phyloP scores from a whole-genome alignment of 2,888 invertebrate genomes.

The Cetonia aurata region DNA sequence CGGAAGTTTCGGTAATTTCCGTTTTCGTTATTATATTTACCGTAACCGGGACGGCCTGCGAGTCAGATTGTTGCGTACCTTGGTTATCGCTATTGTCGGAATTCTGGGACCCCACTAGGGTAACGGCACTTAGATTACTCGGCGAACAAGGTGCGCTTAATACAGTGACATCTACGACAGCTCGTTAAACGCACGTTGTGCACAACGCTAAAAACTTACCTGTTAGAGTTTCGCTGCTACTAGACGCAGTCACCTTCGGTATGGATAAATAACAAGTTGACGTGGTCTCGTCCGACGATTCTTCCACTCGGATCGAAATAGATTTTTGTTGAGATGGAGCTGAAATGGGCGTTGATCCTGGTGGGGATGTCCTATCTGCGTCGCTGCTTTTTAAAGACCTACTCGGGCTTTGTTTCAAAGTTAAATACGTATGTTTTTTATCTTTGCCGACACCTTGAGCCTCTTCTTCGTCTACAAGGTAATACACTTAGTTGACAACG shows the following conservation, averaged over 20 bases:
- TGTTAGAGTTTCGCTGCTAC: constrained; percentile 82
- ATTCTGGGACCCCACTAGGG: constrained; percentile 74
- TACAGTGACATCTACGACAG: constrained; percentile 64
- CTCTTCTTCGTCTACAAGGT: constrained; percentile 69
- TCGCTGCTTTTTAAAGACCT: neutral
- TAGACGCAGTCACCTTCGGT: constrained; percentile 81
- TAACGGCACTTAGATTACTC: constrained; percentile 80
- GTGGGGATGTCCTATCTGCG: neutral
- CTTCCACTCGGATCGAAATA: constrained; percentile 67
- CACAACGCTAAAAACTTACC: constrained; percentile 65
- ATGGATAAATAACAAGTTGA: constrained; percentile 74
- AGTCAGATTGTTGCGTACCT: constrained; percentile 20
- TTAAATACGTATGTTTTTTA: constrained; percentile 3
- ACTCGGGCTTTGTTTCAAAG: constrained; percentile 28
- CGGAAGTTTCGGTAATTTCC: neutral
- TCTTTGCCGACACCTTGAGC: constrained; percentile 59
- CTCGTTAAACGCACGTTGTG: neutral
- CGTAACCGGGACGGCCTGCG: constrained; percentile 17
- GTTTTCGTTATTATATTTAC: constrained; percentile 53
- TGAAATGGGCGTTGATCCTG: constrained; percentile 28
- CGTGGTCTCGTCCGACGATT: constrained; percentile 64
- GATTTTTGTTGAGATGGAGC: constrained; percentile 62
- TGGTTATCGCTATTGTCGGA: constrained; percentile 65
- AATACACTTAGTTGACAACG: too few species aligned
- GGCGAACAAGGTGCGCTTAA: constrained; percentile 78